A percentile compares a stretch with the other conserved stretches of the same genome.
Evolutionary conservation across 2,797 vertebrate species (phyloP).

Genomic region (Eidolon dupreanum): DNA sequence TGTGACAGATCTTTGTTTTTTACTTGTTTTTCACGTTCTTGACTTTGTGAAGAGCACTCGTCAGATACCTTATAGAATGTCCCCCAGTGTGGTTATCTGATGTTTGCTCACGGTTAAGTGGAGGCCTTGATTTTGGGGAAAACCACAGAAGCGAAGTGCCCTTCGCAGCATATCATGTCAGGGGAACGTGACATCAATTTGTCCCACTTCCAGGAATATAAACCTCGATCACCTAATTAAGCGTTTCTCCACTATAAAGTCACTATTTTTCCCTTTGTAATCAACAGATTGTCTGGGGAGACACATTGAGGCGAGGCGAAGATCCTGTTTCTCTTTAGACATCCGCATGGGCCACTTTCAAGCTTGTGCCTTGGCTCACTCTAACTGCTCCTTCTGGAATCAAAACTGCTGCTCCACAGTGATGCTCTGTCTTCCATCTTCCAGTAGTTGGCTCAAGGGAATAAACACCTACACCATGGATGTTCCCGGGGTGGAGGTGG

Average conservation of each 20-base stretch:
- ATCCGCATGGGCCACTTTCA: accelerated
- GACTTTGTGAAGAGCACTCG: not conserved
- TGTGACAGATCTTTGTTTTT: not conserved
- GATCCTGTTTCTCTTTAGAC: not conserved
- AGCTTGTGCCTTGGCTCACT: not conserved
- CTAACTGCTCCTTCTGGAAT: not conserved
- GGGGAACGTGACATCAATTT: not conserved
- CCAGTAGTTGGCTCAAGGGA: not conserved
- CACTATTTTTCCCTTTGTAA: not conserved
- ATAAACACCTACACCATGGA: not conserved
- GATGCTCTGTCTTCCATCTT: not conserved
- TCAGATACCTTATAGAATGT: not conserved
- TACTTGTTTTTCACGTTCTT: not conserved
- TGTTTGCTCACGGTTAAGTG: not conserved
- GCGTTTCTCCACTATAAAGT: not conserved
- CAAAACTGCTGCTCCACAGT: accelerated
- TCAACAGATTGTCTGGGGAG: not conserved
- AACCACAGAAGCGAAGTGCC: not conserved
- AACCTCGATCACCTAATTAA: not conserved
- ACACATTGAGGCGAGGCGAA: not conserved
- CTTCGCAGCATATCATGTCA: too few species aligned
- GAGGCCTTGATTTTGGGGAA: not conserved
- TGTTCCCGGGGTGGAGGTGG: not conserved
- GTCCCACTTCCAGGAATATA: not conserved
- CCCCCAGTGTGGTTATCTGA: not conserved